Percentiles rank a stretch among this genome's conserved stretches.
These are phyloP conservation scores for Brassicogethes aeneus DNA, from an alignment of 2,888 invertebrate genomes.

Conservation along the genomic window DNA sequence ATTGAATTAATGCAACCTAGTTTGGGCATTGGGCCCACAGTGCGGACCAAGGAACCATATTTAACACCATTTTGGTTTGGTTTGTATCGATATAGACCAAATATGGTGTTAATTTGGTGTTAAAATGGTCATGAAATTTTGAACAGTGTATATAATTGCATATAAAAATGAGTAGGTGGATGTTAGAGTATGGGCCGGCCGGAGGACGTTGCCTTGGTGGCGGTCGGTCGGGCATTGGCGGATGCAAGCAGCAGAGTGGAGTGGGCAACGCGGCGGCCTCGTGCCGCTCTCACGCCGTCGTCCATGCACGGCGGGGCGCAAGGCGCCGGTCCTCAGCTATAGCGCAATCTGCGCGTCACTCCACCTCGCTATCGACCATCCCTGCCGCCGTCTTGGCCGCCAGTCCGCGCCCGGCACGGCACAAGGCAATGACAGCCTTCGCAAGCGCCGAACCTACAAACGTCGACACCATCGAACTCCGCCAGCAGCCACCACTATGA, in stretches of 20 bases:
- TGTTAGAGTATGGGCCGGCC: neutral
- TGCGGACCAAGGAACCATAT: too few relatives aligned
- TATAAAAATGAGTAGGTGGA: too few relatives aligned
- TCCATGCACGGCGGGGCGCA: neutral
- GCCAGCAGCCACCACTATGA: slow-evolving; percentile 35
- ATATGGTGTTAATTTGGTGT: too few relatives aligned
- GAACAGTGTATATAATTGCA: too few relatives aligned
- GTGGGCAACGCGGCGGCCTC: neutral
- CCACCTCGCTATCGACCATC: slow-evolving; percentile 42
- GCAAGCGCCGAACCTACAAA: slow-evolving; percentile 4
- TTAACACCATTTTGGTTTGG: too few relatives aligned
- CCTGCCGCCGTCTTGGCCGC: slow-evolving; percentile 6
- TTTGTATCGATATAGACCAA: too few relatives aligned
- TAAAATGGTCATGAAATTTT: too few relatives aligned
- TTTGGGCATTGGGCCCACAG: too few relatives aligned
- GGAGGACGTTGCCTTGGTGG: neutral
- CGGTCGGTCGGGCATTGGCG: too few relatives aligned
- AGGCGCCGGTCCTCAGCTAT: slow-evolving; percentile 11
- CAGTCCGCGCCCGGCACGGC: slow-evolving; percentile 42
- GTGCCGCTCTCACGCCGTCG: neutral
- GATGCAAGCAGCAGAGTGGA: neutral
- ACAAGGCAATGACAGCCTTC: slow-evolving; percentile 3
- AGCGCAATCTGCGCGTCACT: slow-evolving; percentile 38
- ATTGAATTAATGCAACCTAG: too few relatives aligned
- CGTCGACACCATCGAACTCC: slow-evolving; percentile 33